Evolutionary conservation across 2,888 invertebrate species (phyloP).

Genomic region (Cheilosia variabilis): DNA sequence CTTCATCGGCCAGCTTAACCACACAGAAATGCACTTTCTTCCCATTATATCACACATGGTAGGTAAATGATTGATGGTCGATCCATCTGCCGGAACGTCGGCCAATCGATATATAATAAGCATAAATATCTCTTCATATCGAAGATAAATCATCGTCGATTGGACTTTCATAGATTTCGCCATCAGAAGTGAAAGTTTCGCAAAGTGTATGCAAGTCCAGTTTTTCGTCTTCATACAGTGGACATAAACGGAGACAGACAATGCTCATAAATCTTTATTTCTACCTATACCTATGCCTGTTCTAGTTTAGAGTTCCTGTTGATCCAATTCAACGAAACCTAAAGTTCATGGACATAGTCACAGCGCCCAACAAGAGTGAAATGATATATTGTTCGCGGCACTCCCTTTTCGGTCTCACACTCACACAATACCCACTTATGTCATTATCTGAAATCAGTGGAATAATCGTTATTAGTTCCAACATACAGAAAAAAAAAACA

Average conservation of each 20-base stretch:
- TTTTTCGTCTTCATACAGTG: neutral
- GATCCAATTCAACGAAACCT: conserved; percentile 13
- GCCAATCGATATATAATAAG: neutral
- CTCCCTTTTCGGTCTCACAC: conserved; percentile 52
- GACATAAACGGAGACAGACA: neutral
- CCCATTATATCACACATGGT: conserved; percentile 1
- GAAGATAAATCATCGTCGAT: conserved; percentile 61
- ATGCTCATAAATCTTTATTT: neutral
- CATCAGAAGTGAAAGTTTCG: conserved; percentile 58
- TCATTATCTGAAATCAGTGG: conserved; percentile 64
- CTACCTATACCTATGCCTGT: conserved; percentile 21
- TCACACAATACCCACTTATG: conserved; percentile 50
- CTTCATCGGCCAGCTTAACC: too few species aligned
- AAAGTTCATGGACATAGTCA: conserved; percentile 60
- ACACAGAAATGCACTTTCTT: neutral
- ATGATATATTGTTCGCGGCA: conserved; percentile 62
- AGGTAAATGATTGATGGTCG: conserved; percentile 11
- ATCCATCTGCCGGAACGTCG: conserved; percentile 25
- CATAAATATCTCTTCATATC: conserved; percentile 41
- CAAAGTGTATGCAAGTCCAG: neutral
- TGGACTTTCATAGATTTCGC: conserved; percentile 43
- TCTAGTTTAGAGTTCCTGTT: conserved; percentile 41
- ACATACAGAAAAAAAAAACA: neutral
- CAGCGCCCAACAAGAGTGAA: conserved; percentile 28
- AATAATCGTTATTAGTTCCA: conserved; percentile 43